Base-by-base conservation (phyloP, 2,797 vertebrate species). In the Myotis vivesi region DNA sequence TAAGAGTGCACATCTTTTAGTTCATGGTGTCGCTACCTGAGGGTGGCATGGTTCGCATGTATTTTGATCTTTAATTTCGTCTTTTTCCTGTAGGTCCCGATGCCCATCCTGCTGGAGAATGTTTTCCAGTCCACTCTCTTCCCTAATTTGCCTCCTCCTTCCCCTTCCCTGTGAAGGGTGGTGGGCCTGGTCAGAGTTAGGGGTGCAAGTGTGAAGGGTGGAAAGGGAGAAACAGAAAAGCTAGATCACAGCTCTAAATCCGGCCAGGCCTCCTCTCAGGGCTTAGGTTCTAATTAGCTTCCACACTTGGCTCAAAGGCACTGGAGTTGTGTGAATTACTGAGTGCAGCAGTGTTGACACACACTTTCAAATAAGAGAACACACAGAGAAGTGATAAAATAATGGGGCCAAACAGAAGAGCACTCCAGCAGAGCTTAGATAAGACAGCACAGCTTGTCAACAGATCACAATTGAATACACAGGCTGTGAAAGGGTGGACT, bases 401-500 rank as follows among this genome's bases (percentile, higher is more conserved):
- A 96, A 96, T 10, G 80, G 53, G 46, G 91, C 86, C 33, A 90
- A 95, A 94, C 8, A 64, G 91, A 96, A 90, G 93, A 12, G 59
- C 53, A 46, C 46, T 9, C 62, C 53, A 87, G 46, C 38, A 66
- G 87, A 1, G 80, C 28, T 93, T 94, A 92, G 38, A 94, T 28
- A 38, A 86, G 55, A 82, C 12, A 49, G 28, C 3, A 7, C 28
- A 73, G 36, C 0, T 53, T 94, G 46, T 95, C 89, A 96, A 87
- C 81, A 90, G 90, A 68, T 38, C 33, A 49, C 68, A 95, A 57
- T 53, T 89, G 69, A 8, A 46, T 68, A 75, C 16, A 59, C 22
- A 38, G 3, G 20, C 36, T 86, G 9, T 15, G 51, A 49, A 86
- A 84, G 28, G 38, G 66, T 25, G n/a, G 83, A 36, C 44, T 77